Percentiles rank a stretch among this genome's conserved stretches.
Evolutionary conservation across 2,113 vertebrate genomes (phyloP).

Genomic region (Castor canadensis): DNA sequence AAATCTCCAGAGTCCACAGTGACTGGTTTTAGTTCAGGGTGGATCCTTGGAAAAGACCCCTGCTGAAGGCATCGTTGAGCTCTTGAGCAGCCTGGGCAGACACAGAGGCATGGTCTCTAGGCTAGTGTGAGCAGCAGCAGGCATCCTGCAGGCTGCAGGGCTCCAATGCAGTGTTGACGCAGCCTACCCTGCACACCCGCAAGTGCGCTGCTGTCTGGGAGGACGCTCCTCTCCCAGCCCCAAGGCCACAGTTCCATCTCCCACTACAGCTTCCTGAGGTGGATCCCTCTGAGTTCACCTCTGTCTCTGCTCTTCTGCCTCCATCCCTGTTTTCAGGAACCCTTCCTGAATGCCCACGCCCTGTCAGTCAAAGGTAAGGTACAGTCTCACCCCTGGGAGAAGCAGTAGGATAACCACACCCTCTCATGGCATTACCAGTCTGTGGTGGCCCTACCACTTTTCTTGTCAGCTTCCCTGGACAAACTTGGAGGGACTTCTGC

Average conservation of each 20-base stretch:
- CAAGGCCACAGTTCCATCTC: background rate
- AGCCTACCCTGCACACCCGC: background rate
- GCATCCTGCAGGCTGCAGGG: background rate
- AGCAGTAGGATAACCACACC: rapidly evolving
- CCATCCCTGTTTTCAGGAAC: background rate
- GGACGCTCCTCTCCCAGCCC: background rate
- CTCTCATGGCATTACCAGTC: background rate
- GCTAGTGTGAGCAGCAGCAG: background rate
- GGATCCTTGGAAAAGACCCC: background rate
- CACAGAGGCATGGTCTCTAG: rapidly evolving
- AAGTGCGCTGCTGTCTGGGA: background rate
- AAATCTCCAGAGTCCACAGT: background rate
- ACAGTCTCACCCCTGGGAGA: background rate
- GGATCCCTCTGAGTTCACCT: background rate
- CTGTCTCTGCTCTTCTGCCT: background rate
- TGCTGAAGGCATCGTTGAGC: background rate
- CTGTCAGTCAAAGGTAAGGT: background rate
- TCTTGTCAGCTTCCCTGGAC: background rate
- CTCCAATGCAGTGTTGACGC: background rate
- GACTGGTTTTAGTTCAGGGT: background rate
- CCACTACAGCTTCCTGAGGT: background rate
- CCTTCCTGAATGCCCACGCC: background rate
- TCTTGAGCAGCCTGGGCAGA: background rate
- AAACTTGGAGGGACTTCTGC: background rate
- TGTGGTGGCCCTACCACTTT: background rate